A percentile compares a stretch with the other conserved stretches of the same genome.
Conservation (phyloP, 2,797 vertebrate genomes). For the Pseudopleuronectes americanus region DNA sequence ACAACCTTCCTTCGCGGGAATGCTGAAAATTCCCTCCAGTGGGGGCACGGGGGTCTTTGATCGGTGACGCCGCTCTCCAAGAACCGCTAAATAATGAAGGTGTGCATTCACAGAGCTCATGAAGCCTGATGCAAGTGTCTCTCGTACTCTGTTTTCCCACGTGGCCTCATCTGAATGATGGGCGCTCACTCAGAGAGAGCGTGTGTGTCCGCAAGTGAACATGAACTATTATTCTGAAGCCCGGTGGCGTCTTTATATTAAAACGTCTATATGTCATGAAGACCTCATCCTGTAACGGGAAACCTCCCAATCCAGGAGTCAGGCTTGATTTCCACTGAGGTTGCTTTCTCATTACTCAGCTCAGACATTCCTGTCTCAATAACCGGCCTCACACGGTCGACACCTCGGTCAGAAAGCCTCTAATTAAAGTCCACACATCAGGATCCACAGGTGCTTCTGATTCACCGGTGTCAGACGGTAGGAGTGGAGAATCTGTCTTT, state of each 20-base stretch:
- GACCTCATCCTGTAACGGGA: slow-evolving; percentile 12
- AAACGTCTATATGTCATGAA: not conserved
- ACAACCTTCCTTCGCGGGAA: slow-evolving; percentile 59
- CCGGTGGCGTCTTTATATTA: not conserved
- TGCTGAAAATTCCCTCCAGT: slow-evolving; percentile 34
- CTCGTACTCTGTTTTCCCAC: not conserved
- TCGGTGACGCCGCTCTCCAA: slow-evolving; percentile 41
- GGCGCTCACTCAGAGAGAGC: not conserved
- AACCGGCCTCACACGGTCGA: slow-evolving; percentile 47
- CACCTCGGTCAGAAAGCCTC: slow-evolving; percentile 56
- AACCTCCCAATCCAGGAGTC: slow-evolving; percentile 10
- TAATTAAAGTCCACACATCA: slow-evolving; percentile 70
- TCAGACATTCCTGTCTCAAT: slow-evolving; percentile 53
- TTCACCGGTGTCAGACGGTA: slow-evolving; percentile 50
- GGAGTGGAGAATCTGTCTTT: slow-evolving; percentile 9
- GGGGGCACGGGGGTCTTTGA: slow-evolving; percentile 60
- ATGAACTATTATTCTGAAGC: slow-evolving; percentile 2
- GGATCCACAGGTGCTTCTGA: slow-evolving; percentile 53
- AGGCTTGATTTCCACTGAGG: slow-evolving; percentile 55
- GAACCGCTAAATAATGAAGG: slow-evolving; percentile 67
- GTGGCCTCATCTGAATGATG: not conserved
- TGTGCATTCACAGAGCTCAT: slow-evolving; percentile 37
- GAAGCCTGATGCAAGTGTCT: not conserved
- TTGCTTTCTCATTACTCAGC: slow-evolving; percentile 42
- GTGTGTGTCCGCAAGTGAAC: not conserved